A percentile compares a stretch with the other conserved stretches of the same genome.
phyloP scores from a whole-genome alignment of 2,113 vertebrate species.

The Climacteris rufus region DNA sequence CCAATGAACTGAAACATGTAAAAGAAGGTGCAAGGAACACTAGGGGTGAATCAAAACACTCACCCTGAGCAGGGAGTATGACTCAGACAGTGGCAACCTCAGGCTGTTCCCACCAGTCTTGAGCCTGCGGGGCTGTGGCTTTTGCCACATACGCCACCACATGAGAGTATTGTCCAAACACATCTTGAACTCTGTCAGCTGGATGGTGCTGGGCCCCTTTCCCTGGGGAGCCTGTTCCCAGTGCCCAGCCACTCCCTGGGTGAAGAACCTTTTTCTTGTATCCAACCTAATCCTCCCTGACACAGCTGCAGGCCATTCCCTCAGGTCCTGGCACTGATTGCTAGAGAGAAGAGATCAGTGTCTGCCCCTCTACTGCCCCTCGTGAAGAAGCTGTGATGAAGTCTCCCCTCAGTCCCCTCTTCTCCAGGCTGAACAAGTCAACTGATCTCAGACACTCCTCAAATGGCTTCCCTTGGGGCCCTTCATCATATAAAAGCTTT shows the following conservation, averaged over 20 bases:
- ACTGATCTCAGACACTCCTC: not conserved
- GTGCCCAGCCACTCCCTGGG: accelerated
- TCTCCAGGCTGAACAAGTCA: not conserved
- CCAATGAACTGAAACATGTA: too few relatives aligned
- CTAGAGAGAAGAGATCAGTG: not conserved
- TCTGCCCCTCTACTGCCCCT: not conserved
- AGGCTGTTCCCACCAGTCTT: too few relatives aligned
- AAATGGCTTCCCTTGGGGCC: not conserved
- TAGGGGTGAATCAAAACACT: too few relatives aligned
- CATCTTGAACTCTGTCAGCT: not conserved
- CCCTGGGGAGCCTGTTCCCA: not conserved
- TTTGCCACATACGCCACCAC: too few relatives aligned
- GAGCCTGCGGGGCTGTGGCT: too few relatives aligned
- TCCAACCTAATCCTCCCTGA: not conserved
- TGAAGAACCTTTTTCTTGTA: not conserved
- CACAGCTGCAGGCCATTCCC: not conserved
- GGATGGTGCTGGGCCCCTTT: not conserved
- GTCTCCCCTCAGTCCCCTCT: not conserved
- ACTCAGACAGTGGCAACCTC: too few relatives aligned
- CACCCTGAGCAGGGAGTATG: too few relatives aligned
- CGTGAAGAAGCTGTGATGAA: not conserved
- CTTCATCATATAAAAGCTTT: not conserved
- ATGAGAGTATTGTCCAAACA: not conserved
- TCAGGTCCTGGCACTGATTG: not conserved
- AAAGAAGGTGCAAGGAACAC: too few relatives aligned